Evolutionary conservation across 2,113 vertebrate genomes (phyloP), one percentile per base, ranked within the genome.

Genomic region (Zingel zingel): DNA sequence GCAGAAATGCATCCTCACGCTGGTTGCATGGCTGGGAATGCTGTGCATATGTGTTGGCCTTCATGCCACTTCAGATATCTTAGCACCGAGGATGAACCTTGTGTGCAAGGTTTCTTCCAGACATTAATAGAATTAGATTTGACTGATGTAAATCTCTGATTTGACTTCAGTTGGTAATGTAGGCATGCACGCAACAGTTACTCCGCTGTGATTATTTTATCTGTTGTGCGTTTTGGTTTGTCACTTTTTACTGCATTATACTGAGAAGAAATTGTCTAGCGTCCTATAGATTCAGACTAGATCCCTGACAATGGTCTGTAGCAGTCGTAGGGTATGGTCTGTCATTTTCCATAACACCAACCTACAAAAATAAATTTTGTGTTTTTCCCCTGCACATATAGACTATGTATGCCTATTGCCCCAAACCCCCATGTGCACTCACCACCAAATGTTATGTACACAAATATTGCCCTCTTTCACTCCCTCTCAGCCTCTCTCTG

Each of bases 401-500:
- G 68, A 87, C 56, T 80, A 71, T 84, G 59, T 82, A 79, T 74
- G 78, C 77, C 84, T 75, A 63, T 81, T 86, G 74, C 71, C 66
- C 74, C 59, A 23, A 36, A 21, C 21, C 64, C 54, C 65, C 72
- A 43, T 79, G 70, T 76, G 76, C 79, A 83, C 59, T 91, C 77
- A 74, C 70, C 90, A 87, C 83, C 81, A 88, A 83, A 86, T 87
- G 72, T 58, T 82, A 83, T 90, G 77, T 86, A 88, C 86, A 90
- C 86, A 76, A 79, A 83, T 82, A 84, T 82, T 65, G 30, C 75
- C 81, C 87, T 87, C 47, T 54, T 86, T 84, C 86, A 88, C 88
- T 74, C 82, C 86, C 72, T 86, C 65, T 87, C 77, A 83, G 81
- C 82, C 89, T 87, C 77, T 90, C 71, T 89, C 84, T 84, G 84